phyloP scores from a whole-genome alignment of 2,888 invertebrate species.

The Melanchra persicariae region DNA sequence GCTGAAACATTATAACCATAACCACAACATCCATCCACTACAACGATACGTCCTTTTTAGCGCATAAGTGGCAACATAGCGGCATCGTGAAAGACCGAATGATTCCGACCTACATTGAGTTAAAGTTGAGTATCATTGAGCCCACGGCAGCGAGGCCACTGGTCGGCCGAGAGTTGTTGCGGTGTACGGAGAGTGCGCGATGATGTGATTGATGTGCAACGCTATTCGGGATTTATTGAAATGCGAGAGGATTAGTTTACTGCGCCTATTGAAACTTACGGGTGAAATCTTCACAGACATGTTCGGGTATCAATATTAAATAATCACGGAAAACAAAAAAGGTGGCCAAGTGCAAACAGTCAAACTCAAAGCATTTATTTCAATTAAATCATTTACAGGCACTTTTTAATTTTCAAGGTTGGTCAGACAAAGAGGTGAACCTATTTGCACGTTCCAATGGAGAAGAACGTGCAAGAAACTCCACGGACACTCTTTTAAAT shows the following conservation, averaged over 20 bases:
- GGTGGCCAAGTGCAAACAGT: no score
- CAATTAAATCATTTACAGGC: no score
- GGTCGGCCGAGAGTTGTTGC: conserved; percentile 54
- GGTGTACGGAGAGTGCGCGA: conserved; percentile 45
- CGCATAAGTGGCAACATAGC: conserved; percentile 32
- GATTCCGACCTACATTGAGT: conserved; percentile 49
- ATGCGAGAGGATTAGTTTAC: not conserved
- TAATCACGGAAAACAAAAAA: no score
- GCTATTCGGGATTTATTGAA: conserved; percentile 6
- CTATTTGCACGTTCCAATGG: no score
- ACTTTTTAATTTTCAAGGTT: no score
- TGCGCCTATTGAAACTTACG: not conserved
- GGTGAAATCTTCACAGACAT: not conserved
- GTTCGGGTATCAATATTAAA: no score
- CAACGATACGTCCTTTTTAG: conserved; percentile 5
- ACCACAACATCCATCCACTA: not conserved
- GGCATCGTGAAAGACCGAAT: conserved; percentile 28
- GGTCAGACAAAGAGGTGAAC: no score
- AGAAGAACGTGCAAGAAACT: no score
- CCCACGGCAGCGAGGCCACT: conserved; percentile 19
- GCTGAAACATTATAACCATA: not conserved
- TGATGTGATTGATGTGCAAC: conserved; percentile 37
- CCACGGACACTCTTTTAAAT: no score
- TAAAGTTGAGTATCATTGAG: conserved; percentile 56
- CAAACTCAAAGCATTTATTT: no score